Base-by-base conservation (phyloP, 2,888 invertebrate genomes). In the Rhagium mordax region DNA sequence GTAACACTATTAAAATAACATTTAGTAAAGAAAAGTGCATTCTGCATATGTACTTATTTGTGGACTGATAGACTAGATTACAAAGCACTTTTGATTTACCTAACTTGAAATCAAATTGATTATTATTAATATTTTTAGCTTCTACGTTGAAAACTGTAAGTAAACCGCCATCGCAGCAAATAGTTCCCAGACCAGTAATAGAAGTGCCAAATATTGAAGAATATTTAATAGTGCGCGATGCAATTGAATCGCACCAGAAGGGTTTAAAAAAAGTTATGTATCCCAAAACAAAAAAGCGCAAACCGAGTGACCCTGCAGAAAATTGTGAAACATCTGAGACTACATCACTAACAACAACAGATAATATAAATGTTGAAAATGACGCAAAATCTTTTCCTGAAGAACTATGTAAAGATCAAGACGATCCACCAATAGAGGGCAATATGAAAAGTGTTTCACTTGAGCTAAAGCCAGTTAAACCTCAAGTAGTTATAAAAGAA, bases 221-320 rank as follows among this genome's bases (percentile, higher is more conserved):
- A 29, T 59, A 71, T 74, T 21, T 59, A 51, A 27, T 60, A 70
- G 18, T 68, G 13, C 55, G 51, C 66, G 48, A 49, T 24, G 18
- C 27, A n/a, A 13, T 1, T 27, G 20, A 41, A 3, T 15, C 10
- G 48, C 55, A 60, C 21, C 65, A 71, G 51, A 60, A 48, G 8
- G 74, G 75, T 7, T 61, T 75, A 16, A 75, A 71, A 69, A 72
- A 66, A 21, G 77, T 77, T 3, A 51, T 75, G 1, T 77, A 77
- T 53, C 77, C 77, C 15, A 65, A 51, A 13, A 65, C 16, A 24
- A 65, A 27, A 55, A 27, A 15, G 18, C 2, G 16, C 5, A 49
- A 64, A 64, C 15, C 21, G 15, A 10, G 7, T 15, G 64, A 59
- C 13, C 18, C 16, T 18, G 3, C 33, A 10, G n/a, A 15, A 59